Base-by-base conservation (phyloP, 2,113 vertebrate species). In the Sturnus vulgaris region DNA sequence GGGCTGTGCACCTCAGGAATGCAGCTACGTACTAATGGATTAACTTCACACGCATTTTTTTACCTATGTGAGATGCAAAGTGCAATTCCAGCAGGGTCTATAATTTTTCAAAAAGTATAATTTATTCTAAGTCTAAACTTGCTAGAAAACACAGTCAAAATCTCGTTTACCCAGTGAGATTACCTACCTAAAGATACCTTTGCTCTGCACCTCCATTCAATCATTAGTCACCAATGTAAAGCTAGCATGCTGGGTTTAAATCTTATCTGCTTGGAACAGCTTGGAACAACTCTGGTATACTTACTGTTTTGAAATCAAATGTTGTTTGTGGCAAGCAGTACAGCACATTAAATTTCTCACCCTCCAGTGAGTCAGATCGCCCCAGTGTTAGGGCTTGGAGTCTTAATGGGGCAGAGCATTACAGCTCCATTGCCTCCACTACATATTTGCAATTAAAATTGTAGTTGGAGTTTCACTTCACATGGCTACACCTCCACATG, bases 211-310 rank as follows among this genome's bases (percentile, higher is more conserved):
- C 31, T 92, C 42, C 33, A 40, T 65, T 87, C 64, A 70, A 4
- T 72, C 47, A 77, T 80, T 82, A 91, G 33, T 69, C 42, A 80
- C 61, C 50, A 73, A 5, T 20, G 47, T 84, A 90, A 82, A 71
- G 60, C n/a, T n/a, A 83, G 57, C 46, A 42, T 24, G 50, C 53
- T 65, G 66, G 25, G 30, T 96, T 90, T 95, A 89, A 91, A 87
- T 80, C 63, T 90, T 94, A 79, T 82, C 82, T 90, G 50, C 75
- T 69, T 65, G 66, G 53, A 95, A 68, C 76, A 95, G 88, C 85
- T 94, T 90, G 92, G 79, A 86, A 88, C 71, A 90, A 19, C 25
- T 65, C 55, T 86, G 42, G 27, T 88, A 33, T 37, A 35, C 4
- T 40, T 57, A 53, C 47, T 59, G 65, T 50, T 96, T 72, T 86